phyloP scores from a whole-genome alignment of 2,797 vertebrate genomes.

The Sebastes itinus region DNA sequence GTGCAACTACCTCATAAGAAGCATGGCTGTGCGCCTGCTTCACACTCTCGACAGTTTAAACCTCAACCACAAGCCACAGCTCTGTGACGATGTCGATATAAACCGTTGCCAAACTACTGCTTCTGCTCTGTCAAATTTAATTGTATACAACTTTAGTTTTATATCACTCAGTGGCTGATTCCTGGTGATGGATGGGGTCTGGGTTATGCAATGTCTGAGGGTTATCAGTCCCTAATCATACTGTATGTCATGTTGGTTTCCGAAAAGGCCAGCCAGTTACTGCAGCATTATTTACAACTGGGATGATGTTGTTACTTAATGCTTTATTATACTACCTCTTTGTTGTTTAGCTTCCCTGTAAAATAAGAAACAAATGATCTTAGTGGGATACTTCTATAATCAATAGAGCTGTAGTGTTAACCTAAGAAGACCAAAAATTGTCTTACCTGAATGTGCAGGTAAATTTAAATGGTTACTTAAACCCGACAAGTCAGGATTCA shows the following conservation, averaged over 20 bases:
- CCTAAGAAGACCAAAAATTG: background rate
- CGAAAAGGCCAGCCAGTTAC: background rate
- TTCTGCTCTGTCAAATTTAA: background rate
- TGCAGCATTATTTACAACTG: background rate
- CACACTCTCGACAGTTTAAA: background rate
- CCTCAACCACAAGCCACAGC: background rate
- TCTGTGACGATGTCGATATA: background rate
- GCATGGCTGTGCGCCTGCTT: background rate
- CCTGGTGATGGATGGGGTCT: background rate
- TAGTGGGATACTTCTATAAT: background rate
- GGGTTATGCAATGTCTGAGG: background rate
- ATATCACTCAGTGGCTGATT: background rate
- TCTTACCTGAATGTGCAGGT: background rate
- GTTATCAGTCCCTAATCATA: background rate
- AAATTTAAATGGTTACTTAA: constrained; percentile 9
- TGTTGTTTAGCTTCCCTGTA: background rate
- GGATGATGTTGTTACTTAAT: background rate
- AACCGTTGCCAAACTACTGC: constrained; percentile 32
- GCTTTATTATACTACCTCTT: constrained; percentile 1
- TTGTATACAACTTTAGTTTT: background rate
- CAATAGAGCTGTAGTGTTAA: background rate
- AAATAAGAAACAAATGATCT: background rate
- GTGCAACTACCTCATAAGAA: constrained; percentile 25
- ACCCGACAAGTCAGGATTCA: background rate
- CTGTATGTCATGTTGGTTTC: background rate